Conservation (phyloP, 2,113 vertebrate genomes). For the Onychorhynchus coronatus region DNA sequence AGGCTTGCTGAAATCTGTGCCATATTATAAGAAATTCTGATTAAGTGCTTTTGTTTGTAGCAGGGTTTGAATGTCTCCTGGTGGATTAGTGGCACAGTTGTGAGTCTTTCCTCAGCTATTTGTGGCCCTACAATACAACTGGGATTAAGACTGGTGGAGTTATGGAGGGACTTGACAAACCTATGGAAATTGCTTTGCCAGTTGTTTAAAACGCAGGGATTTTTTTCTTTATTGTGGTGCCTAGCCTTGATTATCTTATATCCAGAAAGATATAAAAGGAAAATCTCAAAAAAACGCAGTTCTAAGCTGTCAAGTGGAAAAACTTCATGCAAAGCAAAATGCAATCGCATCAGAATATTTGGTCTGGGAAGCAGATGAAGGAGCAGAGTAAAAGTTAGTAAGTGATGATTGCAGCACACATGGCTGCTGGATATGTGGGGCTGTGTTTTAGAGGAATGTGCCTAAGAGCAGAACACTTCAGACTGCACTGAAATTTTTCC, state of each 20-base stretch:
- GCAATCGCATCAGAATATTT: neutral
- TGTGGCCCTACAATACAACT: neutral
- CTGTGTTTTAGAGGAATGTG: neutral
- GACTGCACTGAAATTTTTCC: neutral
- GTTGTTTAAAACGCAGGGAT: neutral
- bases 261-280: neutral
- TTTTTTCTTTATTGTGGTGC: neutral
- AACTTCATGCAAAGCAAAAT: neutral
- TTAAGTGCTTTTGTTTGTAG: neutral
- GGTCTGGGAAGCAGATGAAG: conserved; percentile 47
- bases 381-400: neutral
- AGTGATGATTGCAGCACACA: neutral
- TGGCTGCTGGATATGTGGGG: neutral
- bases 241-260: neutral
- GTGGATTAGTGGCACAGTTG: neutral
- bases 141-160: neutral
- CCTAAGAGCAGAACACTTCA: neutral
- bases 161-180: neutral
- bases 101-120: neutral
- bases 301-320: neutral
- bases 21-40: neutral
- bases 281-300: neutral
- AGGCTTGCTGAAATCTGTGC: neutral
- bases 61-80: neutral
- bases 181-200: neutral